Evolutionary conservation across 2,797 vertebrate genomes (phyloP).

Genomic region (Clarias platycephalus): DNA sequence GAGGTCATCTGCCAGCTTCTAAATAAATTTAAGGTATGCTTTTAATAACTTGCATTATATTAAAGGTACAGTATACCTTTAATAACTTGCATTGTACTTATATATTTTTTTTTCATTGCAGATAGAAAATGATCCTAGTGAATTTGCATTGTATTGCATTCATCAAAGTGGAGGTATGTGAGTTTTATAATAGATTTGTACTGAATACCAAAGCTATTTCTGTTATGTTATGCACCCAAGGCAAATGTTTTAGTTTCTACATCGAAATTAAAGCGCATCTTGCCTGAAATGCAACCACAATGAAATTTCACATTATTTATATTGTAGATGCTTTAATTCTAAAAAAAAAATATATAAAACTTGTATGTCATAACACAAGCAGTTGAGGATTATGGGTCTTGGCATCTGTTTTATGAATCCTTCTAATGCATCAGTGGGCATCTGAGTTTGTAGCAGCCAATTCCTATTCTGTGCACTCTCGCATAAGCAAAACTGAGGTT

Average conservation of each 20-base stretch:
- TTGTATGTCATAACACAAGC: neutral
- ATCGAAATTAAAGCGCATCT: neutral
- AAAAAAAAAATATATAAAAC: neutral
- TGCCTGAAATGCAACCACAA: neutral
- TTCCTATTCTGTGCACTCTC: neutral
- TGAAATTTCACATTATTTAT: neutral
- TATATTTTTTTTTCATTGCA: conserved; percentile 53
- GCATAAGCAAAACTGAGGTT: neutral
- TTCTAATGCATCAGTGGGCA: neutral
- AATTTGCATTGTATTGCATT: conserved; percentile 82
- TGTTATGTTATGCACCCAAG: neutral
- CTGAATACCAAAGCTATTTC: neutral
- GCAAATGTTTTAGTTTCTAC: neutral
- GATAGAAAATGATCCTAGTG: conserved; percentile 80
- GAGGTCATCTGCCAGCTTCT: conserved; percentile 89
- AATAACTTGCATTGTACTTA: too few species aligned
- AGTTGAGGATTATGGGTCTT: neutral
- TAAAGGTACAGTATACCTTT: neutral
- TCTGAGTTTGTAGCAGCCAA: neutral
- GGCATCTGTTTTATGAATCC: neutral
- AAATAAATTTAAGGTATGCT: conserved; percentile 87
- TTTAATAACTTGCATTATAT: neutral
- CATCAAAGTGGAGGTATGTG: conserved; percentile 79
- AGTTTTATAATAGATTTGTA: neutral
- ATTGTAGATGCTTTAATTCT: neutral